Evolutionary conservation across 2,888 invertebrate genomes (phyloP).

Genomic region (Megalurothrips usitatus): DNA sequence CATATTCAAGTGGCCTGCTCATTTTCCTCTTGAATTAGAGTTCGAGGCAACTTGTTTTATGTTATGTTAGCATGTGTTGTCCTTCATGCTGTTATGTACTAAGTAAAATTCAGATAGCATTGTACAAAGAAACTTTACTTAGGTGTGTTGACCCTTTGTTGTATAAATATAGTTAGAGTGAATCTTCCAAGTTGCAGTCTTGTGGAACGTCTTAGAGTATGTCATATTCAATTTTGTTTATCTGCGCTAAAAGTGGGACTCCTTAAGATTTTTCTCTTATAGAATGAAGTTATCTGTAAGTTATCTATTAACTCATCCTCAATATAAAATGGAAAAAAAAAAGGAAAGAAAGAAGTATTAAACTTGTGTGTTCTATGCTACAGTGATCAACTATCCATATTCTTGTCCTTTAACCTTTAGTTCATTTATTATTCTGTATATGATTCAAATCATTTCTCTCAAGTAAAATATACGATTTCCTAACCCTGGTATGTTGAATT

Average conservation of each 20-base stretch:
- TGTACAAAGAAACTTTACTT: conserved; percentile 25
- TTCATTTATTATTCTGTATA: too few species aligned
- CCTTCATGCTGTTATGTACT: conserved; percentile 7
- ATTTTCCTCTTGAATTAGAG: neutral
- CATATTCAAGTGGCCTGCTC: neutral
- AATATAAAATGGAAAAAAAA: neutral
- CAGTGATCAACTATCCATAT: too few species aligned
- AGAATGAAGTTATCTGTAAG: neutral
- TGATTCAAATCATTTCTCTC: too few species aligned
- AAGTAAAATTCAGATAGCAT: conserved; percentile 6
- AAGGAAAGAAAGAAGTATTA: neutral
- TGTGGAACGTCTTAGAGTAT: neutral
- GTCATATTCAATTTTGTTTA: neutral
- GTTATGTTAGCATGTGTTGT: neutral
- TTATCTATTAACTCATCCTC: neutral
- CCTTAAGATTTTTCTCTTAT: neutral
- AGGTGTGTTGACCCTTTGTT: conserved; percentile 11
- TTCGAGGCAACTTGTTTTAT: neutral
- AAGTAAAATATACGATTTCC: too few species aligned
- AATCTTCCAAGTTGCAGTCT: conserved; percentile 4
- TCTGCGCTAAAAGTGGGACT: neutral
- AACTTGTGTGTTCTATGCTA: too few species aligned
- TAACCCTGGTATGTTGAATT: too few species aligned
- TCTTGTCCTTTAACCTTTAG: too few species aligned
- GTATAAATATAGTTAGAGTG: conserved; percentile 8